Conservation (phyloP, 2,797 vertebrate species). For the Artibeus jamaicensis region DNA sequence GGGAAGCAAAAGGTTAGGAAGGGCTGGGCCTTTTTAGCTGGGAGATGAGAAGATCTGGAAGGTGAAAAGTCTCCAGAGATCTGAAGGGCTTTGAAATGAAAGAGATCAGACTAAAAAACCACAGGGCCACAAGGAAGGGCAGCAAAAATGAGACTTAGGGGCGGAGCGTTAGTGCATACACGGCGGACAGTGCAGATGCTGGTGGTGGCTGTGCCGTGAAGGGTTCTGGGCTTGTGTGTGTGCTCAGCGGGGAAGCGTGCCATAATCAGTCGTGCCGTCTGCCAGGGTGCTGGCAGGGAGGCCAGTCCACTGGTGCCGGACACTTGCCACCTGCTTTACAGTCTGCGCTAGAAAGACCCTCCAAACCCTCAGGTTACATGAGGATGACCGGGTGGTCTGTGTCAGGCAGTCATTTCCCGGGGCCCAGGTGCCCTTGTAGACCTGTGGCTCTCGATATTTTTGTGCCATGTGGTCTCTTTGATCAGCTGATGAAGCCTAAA, state of each 20-base stretch:
- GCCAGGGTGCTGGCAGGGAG: not conserved
- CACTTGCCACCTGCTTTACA: not conserved
- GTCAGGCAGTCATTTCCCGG: not conserved
- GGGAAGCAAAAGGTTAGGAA: not conserved
- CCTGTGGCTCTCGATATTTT: not conserved
- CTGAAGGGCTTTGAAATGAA: not conserved
- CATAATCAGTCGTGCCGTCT: not conserved
- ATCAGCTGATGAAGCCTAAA: not conserved
- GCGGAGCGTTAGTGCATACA: not conserved
- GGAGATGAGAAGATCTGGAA: not conserved
- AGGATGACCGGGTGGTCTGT: not conserved
- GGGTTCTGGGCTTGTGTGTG: not conserved
- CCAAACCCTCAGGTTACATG: not conserved
- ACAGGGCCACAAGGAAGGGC: not conserved
- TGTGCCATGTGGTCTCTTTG: not conserved
- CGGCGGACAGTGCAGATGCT: not conserved
- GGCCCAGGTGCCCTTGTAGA: not conserved
- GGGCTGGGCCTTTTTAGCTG: not conserved
- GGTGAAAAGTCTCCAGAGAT: not conserved
- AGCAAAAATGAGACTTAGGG: not conserved
- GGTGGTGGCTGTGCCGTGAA: not conserved
- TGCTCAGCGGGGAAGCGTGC: not conserved
- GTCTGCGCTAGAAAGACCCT: not conserved
- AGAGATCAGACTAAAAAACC: not conserved
- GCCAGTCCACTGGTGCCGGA: accelerated